Evolutionary conservation across 92 coral and sea anemone genomes (phyloP).

Genomic region (Parazoanthus atlanticus): DNA sequence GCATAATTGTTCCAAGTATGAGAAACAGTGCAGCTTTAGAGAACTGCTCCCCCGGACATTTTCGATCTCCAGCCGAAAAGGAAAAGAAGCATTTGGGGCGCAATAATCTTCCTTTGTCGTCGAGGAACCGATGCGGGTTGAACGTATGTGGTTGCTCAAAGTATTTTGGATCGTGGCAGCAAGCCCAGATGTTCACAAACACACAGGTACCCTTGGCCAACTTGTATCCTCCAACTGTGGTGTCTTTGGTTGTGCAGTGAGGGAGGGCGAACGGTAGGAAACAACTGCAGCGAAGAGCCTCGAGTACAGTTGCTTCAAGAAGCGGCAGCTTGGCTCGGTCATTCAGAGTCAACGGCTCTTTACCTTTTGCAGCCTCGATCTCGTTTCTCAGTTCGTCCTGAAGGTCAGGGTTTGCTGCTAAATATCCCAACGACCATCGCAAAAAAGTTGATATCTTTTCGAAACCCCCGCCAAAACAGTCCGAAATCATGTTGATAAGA

Average conservation of each 20-base stretch:
- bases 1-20: conserved; percentile 85
- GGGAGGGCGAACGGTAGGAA: conserved; percentile 94
- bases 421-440: conserved; percentile 84
- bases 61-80: conserved; percentile 92
- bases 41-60: conserved; percentile 89
- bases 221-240: conserved; percentile 77
- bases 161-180: conserved; percentile 87
- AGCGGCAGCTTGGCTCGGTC: conserved; percentile 86
- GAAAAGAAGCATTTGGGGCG: conserved; percentile 81
- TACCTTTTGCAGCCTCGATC: conserved; percentile 69
- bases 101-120: conserved; percentile 68
- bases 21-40: conserved; percentile 84
- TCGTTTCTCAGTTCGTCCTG: conserved; percentile 79
- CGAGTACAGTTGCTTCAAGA: conserved; percentile 92
- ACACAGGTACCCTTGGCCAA: conserved; percentile 84
- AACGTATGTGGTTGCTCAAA: conserved; percentile 79
- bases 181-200: conserved; percentile 92
- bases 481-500: conserved; percentile 79
- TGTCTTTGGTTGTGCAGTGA: conserved; percentile 89
- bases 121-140: conserved; percentile 88
- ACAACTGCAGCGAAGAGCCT: conserved; percentile 86
- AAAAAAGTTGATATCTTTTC: conserved; percentile 83
- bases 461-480: conserved; percentile 93
- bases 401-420: conserved; percentile 77
- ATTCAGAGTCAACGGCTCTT: conserved; percentile 63